A percentile compares a stretch with the other conserved stretches of the same genome.
phyloP scores from a whole-genome alignment of 2,113 vertebrate genomes.

The Oxygymnocypris stewartii region DNA sequence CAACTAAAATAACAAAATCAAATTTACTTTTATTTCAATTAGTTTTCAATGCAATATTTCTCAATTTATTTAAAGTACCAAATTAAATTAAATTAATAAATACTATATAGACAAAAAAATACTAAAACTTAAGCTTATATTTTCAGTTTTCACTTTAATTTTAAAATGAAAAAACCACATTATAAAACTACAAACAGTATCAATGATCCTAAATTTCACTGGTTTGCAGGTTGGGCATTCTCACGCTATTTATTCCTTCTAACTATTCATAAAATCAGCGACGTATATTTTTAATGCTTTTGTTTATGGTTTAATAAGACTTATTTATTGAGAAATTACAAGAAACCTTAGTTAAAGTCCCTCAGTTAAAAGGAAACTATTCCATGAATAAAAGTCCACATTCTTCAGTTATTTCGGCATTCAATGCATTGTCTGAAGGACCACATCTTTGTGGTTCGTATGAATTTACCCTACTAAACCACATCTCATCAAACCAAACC shows the following conservation, averaged over 20 bases:
- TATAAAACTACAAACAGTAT: neutral
- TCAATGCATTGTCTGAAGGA: neutral
- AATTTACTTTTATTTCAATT: neutral
- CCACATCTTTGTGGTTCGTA: neutral
- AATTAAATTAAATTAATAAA: too few relatives aligned
- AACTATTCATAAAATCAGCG: neutral
- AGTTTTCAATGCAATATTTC: neutral
- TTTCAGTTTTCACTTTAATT: too few relatives aligned
- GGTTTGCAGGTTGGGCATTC: neutral
- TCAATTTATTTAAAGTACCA: neutral
- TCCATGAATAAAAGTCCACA: neutral
- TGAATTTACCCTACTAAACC: neutral
- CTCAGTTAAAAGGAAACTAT: neutral
- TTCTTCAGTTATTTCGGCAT: neutral
- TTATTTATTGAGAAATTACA: neutral
- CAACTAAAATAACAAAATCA: too few relatives aligned
- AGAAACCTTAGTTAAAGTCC: neutral
- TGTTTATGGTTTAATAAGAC: neutral
- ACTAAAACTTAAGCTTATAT: too few relatives aligned
- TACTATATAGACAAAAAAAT: too few relatives aligned
- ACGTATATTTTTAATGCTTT: neutral
- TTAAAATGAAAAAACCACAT: neutral
- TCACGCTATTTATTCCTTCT: neutral
- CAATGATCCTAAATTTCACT: neutral
- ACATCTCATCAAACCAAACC: neutral